Conservation (phyloP, 2,797 vertebrate genomes). For the Sciaenops ocellatus region DNA sequence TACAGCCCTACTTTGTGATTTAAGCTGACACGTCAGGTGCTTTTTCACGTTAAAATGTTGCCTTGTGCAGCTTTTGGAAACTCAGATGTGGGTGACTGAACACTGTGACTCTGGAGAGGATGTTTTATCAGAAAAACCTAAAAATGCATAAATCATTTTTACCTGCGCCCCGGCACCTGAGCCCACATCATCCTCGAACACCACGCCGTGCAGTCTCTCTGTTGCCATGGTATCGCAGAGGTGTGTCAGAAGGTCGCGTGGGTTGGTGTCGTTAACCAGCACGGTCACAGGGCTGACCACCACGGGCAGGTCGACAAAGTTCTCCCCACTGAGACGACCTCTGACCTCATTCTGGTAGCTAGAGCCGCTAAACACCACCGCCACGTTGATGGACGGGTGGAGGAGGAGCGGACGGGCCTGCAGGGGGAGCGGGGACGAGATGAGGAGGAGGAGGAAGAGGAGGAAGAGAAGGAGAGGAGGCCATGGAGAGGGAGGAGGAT, state of each 20-base stretch:
- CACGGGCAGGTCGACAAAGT: conserved; percentile 94
- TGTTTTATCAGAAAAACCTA: conserved; percentile 4
- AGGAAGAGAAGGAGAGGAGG: conserved; percentile 76
- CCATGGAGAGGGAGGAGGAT: conserved; percentile 74
- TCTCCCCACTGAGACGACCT: conserved; percentile 92
- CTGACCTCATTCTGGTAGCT: conserved; percentile 90
- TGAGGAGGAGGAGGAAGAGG: conserved; percentile 76
- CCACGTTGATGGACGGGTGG: conserved; percentile 92
- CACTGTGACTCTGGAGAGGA: conserved; percentile 32
- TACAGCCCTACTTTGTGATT: conserved; percentile 23
- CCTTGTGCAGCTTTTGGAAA: conserved; percentile 32
- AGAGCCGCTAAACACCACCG: conserved; percentile 94
- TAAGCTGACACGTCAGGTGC: conserved; percentile 30
- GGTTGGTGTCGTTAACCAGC: conserved; percentile 95
- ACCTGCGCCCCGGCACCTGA: conserved; percentile 91
- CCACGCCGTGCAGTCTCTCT: conserved; percentile 91
- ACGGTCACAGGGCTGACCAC: conserved; percentile 94
- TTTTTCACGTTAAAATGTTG: conserved; percentile 32
- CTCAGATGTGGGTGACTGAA: conserved; percentile 35
- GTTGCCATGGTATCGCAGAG: conserved; percentile 91
- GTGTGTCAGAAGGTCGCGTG: conserved; percentile 93
- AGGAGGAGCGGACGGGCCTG: conserved; percentile 82
- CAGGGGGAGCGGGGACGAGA: conserved; percentile 63
- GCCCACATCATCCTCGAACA: conserved; percentile 96
- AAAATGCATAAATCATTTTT: conserved; percentile 22